phyloP scores from a whole-genome alignment of 2,113 vertebrate genomes.

The Scytalopus superciliaris region DNA sequence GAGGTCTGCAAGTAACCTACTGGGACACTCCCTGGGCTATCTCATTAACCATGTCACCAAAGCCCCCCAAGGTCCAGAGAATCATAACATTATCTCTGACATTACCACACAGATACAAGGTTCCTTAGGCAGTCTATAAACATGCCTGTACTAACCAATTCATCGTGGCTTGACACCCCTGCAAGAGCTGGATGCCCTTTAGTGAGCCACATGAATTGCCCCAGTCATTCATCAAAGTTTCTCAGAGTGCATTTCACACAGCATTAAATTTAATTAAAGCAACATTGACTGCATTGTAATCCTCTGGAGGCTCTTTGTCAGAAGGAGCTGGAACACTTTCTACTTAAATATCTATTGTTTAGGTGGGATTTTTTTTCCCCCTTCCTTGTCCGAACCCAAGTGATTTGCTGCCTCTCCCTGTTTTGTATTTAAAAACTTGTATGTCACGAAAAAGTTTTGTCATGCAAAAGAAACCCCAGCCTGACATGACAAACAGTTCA shows the following conservation, averaged over 20 bases:
- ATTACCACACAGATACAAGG: constrained; percentile 91
- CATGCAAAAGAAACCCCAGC: neutral
- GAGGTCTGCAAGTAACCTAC: constrained; percentile 90
- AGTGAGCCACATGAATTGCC: constrained; percentile 83
- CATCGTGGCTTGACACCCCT: constrained; percentile 83
- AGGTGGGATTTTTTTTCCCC: constrained; percentile 15
- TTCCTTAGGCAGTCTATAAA: constrained; percentile 90
- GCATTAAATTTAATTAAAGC: constrained; percentile 94
- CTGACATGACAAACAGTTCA: neutral
- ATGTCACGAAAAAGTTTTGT: neutral
- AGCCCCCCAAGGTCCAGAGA: constrained; percentile 86
- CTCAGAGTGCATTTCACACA: constrained; percentile 85
- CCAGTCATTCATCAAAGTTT: constrained; percentile 88
- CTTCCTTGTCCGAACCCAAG: constrained; percentile 30
- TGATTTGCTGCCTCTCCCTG: constrained; percentile 34
- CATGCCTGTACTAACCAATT: constrained; percentile 88
- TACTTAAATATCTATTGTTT: constrained; percentile 78
- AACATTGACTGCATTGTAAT: constrained; percentile 86
- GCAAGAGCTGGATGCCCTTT: constrained; percentile 84
- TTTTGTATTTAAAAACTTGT: neutral
- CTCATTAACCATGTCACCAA: constrained; percentile 99
- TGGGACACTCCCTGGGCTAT: constrained; percentile 87
- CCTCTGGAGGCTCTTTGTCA: constrained; percentile 83
- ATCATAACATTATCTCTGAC: constrained; percentile 97
- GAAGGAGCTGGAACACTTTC: constrained; percentile 77